These are phyloP conservation scores for Mylabris sibirica DNA, from an alignment of 2,888 invertebrate genomes.

Conservation along the genomic window DNA sequence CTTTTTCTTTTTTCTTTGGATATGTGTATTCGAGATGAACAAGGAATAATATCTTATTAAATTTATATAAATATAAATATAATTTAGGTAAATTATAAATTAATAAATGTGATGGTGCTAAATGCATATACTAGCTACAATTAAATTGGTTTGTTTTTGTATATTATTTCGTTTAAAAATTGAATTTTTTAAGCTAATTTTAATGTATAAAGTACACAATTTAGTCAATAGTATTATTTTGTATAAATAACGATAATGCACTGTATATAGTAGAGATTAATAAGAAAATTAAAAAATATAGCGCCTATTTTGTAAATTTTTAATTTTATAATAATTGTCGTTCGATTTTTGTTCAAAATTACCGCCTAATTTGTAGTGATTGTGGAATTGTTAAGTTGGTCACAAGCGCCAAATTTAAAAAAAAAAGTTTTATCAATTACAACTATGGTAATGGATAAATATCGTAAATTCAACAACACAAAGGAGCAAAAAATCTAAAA, in stretches of 20 bases:
- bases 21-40: constrained; percentile 23
- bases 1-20: neutral
- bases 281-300: constrained; percentile 38
- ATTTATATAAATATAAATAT: constrained; percentile 18
- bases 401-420: neutral
- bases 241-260: constrained; percentile 51
- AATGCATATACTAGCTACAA: constrained; percentile 42
- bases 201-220: constrained; percentile 42
- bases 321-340: neutral
- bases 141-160: constrained; percentile 37
- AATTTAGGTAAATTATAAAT: constrained; percentile 37
- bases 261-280: constrained; percentile 48
- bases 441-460: neutral
- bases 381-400: neutral
- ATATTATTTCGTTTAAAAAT: constrained; percentile 43
- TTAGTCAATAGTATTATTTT: constrained; percentile 51
- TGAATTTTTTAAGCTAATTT: constrained; percentile 25
- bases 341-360: neutral
- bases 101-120: constrained; percentile 59
- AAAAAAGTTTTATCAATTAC: constrained; percentile 14
- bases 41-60: constrained; percentile 26
- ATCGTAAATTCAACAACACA: neutral
- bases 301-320: constrained; percentile 13
- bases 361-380: neutral
- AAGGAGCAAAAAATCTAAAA: constrained; percentile 29